A percentile compares a stretch with the other conserved stretches of the same genome.
Evolutionary conservation across 2,113 vertebrate genomes (phyloP).

Genomic region (Oceanodroma tethys): DNA sequence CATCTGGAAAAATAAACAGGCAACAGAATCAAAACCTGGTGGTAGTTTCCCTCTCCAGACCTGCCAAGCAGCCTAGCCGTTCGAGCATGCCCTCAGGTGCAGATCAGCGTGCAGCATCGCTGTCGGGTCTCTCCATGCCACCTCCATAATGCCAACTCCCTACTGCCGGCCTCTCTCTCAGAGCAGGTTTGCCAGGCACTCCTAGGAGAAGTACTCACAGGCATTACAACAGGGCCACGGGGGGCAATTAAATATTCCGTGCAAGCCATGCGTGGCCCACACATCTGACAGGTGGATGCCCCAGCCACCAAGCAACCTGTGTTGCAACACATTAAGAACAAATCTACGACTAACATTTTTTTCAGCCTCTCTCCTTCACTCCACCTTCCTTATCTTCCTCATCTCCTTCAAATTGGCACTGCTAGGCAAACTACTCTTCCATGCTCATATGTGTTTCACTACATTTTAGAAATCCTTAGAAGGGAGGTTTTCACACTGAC

Average conservation of each 20-base stretch:
- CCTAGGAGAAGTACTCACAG: background rate
- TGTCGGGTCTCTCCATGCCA: background rate
- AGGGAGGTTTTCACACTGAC: background rate
- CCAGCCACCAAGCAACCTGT: background rate
- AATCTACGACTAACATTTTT: background rate
- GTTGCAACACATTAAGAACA: background rate
- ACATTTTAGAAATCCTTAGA: background rate
- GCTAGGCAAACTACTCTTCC: background rate
- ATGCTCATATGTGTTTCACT: background rate
- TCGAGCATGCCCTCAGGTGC: background rate
- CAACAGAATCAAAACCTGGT: background rate
- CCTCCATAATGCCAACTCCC: background rate
- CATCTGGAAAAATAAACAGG: background rate
- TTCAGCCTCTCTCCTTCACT: background rate
- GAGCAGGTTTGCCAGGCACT: background rate
- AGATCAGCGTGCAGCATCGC: background rate
- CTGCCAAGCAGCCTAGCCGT: background rate
- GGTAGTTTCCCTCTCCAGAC: background rate
- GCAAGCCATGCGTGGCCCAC: background rate
- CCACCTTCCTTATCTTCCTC: background rate
- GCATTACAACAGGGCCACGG: rapidly evolving
- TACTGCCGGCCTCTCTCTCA: background rate
- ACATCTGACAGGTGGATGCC: rapidly evolving
- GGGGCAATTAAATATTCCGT: background rate
- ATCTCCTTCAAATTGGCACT: background rate